Base-by-base conservation (phyloP, 1,140 invertebrate species). In the Halesus radiatus region DNA sequence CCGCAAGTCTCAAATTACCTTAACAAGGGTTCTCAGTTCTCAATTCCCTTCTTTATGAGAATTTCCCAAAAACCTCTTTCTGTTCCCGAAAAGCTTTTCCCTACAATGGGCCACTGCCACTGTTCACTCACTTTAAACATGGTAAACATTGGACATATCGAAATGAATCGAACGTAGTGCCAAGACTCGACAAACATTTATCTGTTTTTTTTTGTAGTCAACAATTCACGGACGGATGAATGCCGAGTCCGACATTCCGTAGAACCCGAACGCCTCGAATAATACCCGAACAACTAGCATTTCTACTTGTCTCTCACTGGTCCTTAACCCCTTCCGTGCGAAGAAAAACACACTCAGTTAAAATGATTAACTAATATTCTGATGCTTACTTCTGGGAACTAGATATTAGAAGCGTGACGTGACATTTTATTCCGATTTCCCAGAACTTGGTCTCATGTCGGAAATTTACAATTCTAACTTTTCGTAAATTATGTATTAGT, bases 121-220 rank as follows among this genome's bases (percentile, higher is more conserved):
- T 70, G 66, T 70, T 37, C 66, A 70, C 66, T 50, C 66, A 70
- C 66, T 45, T 70, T 50, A n/a, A 50, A 50, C 66, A 20, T 37
- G 32, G 37, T 50, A 45, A 45, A 70, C 66, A 70, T 52, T 50
- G 18, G 18, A 70, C 66, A 70, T 13, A 70, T 70, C 20, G 66
- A 23, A 20, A 70, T 52, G n/a, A 70, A 50, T 70, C 66, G 66
- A 70, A 70, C 16, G 37, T 18, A 20, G 66, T 45, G 32, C 66
- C 15, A 52, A 20, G 66, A 37, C 16, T 70, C 45, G 45, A 23
- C 37, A 70, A 70, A 70, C 66, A 70, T 50, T 70, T 70, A 45
- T 45, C 5, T 7, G 23, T 23, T 45, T 70, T 45, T 68, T 70
- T 70, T 45, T 66, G 62, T 50, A 45, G 37, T 18, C 37, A 70